Conservation (phyloP, 1,140 invertebrate genomes). For the Drosophila guanche region DNA sequence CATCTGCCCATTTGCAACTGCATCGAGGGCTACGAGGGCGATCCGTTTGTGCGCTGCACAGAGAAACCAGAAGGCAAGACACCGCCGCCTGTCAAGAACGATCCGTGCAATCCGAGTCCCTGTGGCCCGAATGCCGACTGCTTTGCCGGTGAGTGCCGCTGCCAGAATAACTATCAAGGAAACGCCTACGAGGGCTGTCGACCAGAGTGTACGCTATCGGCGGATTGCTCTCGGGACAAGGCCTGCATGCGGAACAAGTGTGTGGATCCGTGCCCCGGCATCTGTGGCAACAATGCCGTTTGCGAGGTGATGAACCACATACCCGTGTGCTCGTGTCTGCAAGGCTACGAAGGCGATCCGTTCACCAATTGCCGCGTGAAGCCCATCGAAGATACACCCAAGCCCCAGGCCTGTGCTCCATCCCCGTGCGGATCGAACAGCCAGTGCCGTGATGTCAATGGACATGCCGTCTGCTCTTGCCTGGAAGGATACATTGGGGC, state of each 20-base stretch:
- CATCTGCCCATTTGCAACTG: constrained; percentile 90
- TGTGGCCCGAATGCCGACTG: constrained; percentile 93
- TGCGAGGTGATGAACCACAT: constrained; percentile 94
- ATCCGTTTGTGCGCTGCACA: constrained; percentile 88
- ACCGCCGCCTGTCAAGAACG: constrained; percentile 65
- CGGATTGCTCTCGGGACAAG: constrained; percentile 91
- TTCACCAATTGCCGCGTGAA: constrained; percentile 88
- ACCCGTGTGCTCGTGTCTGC: constrained; percentile 90
- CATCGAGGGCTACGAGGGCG: constrained; percentile 87
- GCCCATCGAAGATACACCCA: constrained; percentile 82
- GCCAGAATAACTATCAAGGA: constrained; percentile 91
- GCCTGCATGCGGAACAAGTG: constrained; percentile 93
- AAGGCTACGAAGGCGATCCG: constrained; percentile 91
- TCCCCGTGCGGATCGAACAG: constrained; percentile 89
- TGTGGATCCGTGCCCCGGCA: constrained; percentile 90
- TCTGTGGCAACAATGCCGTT: constrained; percentile 92
- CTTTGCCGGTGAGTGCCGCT: constrained; percentile 90
- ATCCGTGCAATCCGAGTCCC: constrained; percentile 90
- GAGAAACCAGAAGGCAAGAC: constrained; percentile 73
- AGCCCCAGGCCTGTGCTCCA: constrained; percentile 90
- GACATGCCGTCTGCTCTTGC: constrained; percentile 92
- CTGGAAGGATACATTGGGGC: constrained; percentile 89
- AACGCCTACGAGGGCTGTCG: constrained; percentile 92
- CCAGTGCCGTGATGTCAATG: constrained; percentile 88
- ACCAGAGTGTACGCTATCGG: constrained; percentile 91